Evolutionary conservation across 2,797 vertebrate genomes (phyloP), one percentile per base, ranked within the genome.

Genomic region (Schizopygopsis pylzovi): DNA sequence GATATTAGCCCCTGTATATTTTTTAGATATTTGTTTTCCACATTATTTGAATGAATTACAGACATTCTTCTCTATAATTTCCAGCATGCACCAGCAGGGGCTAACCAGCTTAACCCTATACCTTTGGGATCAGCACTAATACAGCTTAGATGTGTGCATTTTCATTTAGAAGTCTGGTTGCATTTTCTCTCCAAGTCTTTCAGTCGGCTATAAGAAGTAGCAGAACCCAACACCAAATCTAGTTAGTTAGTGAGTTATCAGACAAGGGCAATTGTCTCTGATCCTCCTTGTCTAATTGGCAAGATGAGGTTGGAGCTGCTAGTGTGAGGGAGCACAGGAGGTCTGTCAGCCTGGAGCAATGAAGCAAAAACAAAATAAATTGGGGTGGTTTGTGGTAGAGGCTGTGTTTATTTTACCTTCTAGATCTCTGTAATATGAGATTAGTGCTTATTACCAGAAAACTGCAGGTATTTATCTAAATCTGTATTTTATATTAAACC

Each of bases 331-430:
- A 90, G 91, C 43, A 89, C 91, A 90, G 90, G 79, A 86, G 43
- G 89, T 91, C 90, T 93, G 90, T 93, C 90, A 92, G 93, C 89
- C 92, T 63, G 73, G 84, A 93, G 92, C 91, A 91, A 89, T 88
- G 89, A 89, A 93, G 90, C 89, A 91, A 92, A 93, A 93, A 93
- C 89, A 93, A 89, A 89, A 90, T 76, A 89, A 92, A 92, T 92
- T 86, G 88, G 83, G 75, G 89, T 87, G 83, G 89, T 90, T 89
- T 90, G 89, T 61, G 86, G 88, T 88, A 85, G 88, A 85, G 52
- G 86, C 82, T n/a, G 45, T 85, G 90, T 89, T 49, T 49, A 87
- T 83, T 67, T 81, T 88, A 79, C 81, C 56, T 56, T 87, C 87
- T 92, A 73, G 65, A 84, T 91, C 82, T 93, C 93, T 93, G 93